Conservation (phyloP, 2,888 invertebrate genomes). For the Epinotia bilunana region DNA sequence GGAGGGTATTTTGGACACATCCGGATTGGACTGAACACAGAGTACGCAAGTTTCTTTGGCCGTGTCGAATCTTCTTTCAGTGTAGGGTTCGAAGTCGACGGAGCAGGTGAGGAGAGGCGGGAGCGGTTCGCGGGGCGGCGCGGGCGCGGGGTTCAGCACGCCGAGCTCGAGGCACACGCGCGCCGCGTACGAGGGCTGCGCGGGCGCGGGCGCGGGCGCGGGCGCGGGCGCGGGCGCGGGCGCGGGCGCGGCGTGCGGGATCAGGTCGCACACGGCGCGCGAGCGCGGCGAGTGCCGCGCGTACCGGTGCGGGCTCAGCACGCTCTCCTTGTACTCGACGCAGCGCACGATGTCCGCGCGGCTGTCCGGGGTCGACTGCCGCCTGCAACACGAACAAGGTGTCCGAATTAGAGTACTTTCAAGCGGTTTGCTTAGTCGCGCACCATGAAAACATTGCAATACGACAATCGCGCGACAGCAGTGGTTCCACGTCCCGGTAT, state of each 20-base stretch:
- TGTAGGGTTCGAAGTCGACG: constrained; percentile 71
- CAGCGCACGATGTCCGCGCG: constrained; percentile 80
- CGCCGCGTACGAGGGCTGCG: constrained; percentile 68
- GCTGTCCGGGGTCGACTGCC: constrained; percentile 71
- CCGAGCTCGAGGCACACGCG: constrained; percentile 85
- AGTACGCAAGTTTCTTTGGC: constrained; percentile 72
- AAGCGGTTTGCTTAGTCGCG: no score
- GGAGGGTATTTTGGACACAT: constrained; percentile 71
- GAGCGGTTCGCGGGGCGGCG: constrained; percentile 54
- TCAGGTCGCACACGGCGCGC: constrained; percentile 75
- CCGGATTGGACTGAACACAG: constrained; percentile 74
- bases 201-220: constrained; percentile 48
- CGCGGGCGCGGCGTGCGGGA: constrained; percentile 58
- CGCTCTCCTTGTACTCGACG: constrained; percentile 72
- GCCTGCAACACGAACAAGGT: constrained; percentile 52
- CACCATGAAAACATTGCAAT: no score
- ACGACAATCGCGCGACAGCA: no score
- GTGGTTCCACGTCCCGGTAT: no score
- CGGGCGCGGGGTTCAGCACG: constrained; percentile 59
- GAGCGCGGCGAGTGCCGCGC: constrained; percentile 57
- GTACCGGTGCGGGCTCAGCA: constrained; percentile 62
- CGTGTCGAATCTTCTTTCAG: constrained; percentile 64
- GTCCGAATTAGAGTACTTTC: neutral
- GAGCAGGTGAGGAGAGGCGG: constrained; percentile 67
- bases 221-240: constrained; percentile 61